These are phyloP conservation scores for Labia minor DNA, from an alignment of 2,888 invertebrate genomes.

Conservation along the genomic window DNA sequence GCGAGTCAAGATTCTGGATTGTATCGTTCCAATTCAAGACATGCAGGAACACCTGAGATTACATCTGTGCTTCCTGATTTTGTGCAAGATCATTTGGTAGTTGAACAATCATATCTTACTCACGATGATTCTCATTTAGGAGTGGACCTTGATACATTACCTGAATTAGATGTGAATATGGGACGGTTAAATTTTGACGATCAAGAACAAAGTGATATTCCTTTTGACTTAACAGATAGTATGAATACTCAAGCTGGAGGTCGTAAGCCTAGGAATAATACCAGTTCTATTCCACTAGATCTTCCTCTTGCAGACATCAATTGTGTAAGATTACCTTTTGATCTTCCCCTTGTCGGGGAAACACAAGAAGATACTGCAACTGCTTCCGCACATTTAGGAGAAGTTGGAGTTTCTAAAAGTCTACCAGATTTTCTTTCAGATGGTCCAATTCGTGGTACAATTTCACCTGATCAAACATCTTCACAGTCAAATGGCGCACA, in stretches of 20 bases:
- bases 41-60: slow-evolving; percentile 24
- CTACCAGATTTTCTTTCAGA: slow-evolving; percentile 62
- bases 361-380: slow-evolving; percentile 4
- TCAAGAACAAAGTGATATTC: slow-evolving; percentile 20
- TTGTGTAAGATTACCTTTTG: slow-evolving; percentile 23
- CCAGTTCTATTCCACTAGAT: slow-evolving; percentile 22
- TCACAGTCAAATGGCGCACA: background rate
- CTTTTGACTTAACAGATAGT: slow-evolving; percentile 22
- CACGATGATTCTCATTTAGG: slow-evolving; percentile 39
- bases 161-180: slow-evolving; percentile 35
- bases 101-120: slow-evolving; percentile 60
- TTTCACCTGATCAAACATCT: slow-evolving; percentile 15
- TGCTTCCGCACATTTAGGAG: slow-evolving; percentile 19
- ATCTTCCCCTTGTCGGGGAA: slow-evolving; percentile 23
- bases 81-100: slow-evolving; percentile 77
- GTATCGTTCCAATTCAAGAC: slow-evolving; percentile 18
- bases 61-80: slow-evolving; percentile 70
- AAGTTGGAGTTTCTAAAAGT: slow-evolving; percentile 40
- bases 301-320: slow-evolving; percentile 18
- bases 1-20: slow-evolving; percentile 20
- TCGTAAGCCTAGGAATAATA: slow-evolving; percentile 17
- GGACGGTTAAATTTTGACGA: slow-evolving; percentile 15
- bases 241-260: slow-evolving; percentile 5
- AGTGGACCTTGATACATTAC: slow-evolving; percentile 53
- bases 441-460: slow-evolving; percentile 47